Evolutionary conservation across 2,113 vertebrate genomes (phyloP).

Genomic region (Grallaria varia): DNA sequence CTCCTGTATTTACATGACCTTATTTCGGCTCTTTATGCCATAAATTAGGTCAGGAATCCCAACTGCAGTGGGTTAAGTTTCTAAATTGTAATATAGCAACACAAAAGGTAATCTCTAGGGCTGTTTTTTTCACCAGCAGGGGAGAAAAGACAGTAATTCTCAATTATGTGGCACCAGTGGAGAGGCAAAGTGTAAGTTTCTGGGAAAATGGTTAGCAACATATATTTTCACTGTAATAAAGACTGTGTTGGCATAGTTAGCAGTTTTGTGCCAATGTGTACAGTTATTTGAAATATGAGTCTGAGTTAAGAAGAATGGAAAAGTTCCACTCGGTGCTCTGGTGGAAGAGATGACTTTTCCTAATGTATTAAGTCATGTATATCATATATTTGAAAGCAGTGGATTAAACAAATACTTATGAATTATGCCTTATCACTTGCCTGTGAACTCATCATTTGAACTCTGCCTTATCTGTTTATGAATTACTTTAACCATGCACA

Average conservation of each 20-base stretch:
- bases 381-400: background rate
- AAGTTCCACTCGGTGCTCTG: background rate
- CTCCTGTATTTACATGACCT: constrained; percentile 35
- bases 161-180: background rate
- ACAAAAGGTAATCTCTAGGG: background rate
- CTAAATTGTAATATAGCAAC: constrained; percentile 32
- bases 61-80: constrained; percentile 19
- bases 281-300: constrained; percentile 31
- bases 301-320: background rate
- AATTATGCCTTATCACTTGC: constrained; percentile 32
- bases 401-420: constrained; percentile 43
- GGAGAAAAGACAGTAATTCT: constrained; percentile 30
- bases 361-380: background rate
- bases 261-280: background rate
- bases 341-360: constrained; percentile 41
- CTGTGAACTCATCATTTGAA: constrained; percentile 9
- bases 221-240: constrained; percentile 38
- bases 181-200: background rate
- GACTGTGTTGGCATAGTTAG: constrained; percentile 8
- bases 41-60: constrained; percentile 41
- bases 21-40: constrained; percentile 7
- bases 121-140: constrained; percentile 13
- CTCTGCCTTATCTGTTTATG: constrained; percentile 28
- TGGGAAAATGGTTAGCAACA: constrained; percentile 26
- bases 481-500: background rate